These are phyloP conservation scores for Carollia perspicillata DNA, from an alignment of 2,113 vertebrate genomes.

Conservation along the genomic window DNA sequence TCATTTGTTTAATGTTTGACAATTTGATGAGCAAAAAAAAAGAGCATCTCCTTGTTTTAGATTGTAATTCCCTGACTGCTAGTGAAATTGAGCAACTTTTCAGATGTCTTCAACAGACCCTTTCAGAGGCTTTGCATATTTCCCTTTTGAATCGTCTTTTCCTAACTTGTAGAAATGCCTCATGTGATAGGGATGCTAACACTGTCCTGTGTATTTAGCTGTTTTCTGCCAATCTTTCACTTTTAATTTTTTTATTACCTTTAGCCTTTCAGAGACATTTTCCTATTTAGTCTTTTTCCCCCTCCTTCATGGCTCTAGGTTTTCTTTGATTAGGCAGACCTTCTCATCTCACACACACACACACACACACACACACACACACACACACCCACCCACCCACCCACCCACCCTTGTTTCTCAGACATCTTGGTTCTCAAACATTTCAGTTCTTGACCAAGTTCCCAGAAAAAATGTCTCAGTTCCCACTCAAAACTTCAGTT, in stretches of 20 bases:
- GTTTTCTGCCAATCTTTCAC: not conserved
- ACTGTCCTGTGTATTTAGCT: not conserved
- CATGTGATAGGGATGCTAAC: not conserved
- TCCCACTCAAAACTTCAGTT: too few relatives aligned
- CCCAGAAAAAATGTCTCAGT: too few relatives aligned
- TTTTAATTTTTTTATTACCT: constrained; percentile 11
- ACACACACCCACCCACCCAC: too few relatives aligned
- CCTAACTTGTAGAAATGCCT: not conserved
- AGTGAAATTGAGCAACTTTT: not conserved
- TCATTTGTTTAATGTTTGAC: not conserved
- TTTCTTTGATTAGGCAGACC: constrained; percentile 10
- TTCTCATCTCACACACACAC: not conserved
- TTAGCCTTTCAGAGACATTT: constrained; percentile 2
- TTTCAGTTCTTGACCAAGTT: too few relatives aligned
- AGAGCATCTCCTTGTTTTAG: not conserved
- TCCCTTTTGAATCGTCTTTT: constrained; percentile 25
- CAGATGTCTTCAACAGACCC: not conserved
- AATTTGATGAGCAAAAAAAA: not conserved
- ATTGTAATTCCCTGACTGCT: not conserved
- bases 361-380: too few relatives aligned
- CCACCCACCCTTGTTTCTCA: too few relatives aligned
- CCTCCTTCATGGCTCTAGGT: not conserved
- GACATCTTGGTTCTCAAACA: too few relatives aligned
- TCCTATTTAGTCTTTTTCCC: not conserved
- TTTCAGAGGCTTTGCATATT: not conserved